These are phyloP conservation scores for Mastomys natalensis DNA, from an alignment of 2,113 vertebrate species.

Conservation along the genomic window DNA sequence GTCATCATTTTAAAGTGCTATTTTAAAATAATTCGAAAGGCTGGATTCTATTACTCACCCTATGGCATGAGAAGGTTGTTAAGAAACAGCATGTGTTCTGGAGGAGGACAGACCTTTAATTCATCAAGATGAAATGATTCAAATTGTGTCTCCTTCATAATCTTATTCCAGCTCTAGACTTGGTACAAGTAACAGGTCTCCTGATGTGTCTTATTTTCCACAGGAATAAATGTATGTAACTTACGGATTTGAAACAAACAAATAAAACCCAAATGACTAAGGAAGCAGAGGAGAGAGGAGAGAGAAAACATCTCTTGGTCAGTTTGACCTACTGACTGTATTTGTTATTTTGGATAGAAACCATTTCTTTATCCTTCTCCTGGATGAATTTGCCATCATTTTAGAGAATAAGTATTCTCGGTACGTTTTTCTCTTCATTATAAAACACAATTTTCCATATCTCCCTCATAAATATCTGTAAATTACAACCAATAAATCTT, in stretches of 20 bases:
- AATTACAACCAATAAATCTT: neutral
- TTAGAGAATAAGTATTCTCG: neutral
- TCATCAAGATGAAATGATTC: constrained; percentile 20
- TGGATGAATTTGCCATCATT: neutral
- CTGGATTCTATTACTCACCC: neutral
- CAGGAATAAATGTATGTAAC: neutral
- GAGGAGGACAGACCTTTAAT: constrained; percentile 8
- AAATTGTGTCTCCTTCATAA: neutral
- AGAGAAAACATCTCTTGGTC: neutral
- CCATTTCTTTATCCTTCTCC: neutral
- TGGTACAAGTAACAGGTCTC: neutral
- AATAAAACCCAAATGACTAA: neutral
- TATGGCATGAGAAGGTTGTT: neutral
- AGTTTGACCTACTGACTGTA: neutral
- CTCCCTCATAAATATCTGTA: neutral
- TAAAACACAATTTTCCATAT: neutral
- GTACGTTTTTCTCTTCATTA: neutral
- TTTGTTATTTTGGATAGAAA: neutral
- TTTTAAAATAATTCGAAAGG: constrained; percentile 39
- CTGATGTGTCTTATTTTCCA: neutral
- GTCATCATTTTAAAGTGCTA: neutral
- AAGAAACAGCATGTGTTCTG: constrained; percentile 1
- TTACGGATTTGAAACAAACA: neutral
- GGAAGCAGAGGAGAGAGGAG: neutral
- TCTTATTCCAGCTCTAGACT: neutral